These are phyloP conservation scores for Synchiropus splendidus DNA, from an alignment of 2,113 vertebrate species.

Conservation along the genomic window DNA sequence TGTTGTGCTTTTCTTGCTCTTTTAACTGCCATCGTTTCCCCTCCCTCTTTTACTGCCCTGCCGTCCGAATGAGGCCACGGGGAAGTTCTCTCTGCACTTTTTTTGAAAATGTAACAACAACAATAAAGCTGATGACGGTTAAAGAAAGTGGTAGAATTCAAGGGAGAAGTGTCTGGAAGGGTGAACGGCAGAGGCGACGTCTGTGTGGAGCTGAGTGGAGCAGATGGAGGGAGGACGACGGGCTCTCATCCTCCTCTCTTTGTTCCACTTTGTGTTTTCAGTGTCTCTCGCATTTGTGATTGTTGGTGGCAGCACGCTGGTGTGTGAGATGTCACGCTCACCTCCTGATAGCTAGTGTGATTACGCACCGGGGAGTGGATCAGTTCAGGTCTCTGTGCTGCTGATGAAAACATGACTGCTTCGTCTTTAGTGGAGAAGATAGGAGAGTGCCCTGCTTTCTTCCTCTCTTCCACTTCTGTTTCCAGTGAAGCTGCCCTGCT, in stretches of 20 bases:
- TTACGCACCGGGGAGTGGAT: too few relatives aligned
- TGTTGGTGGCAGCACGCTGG: constrained; percentile 21
- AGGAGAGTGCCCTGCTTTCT: too few relatives aligned
- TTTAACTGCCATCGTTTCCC: constrained; percentile 62
- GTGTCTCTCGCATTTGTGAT: background rate
- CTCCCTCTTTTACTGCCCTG: constrained; percentile 48
- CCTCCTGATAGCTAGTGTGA: constrained; percentile 11
- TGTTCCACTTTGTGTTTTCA: constrained; percentile 9
- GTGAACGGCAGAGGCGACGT: constrained; percentile 41
- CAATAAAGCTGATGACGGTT: constrained; percentile 46
- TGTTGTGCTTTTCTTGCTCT: constrained; percentile 49
- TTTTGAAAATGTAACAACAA: constrained; percentile 57
- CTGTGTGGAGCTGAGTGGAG: constrained; percentile 49
- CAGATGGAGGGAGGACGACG: constrained; percentile 53
- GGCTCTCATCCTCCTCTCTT: constrained; percentile 52
- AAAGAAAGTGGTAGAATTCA: constrained; percentile 39
- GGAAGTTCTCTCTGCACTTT: constrained; percentile 65
- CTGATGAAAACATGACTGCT: too few relatives aligned
- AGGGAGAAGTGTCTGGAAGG: constrained; percentile 50
- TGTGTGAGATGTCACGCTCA: constrained; percentile 40
- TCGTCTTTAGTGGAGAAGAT: too few relatives aligned
- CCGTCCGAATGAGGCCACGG: constrained; percentile 37
- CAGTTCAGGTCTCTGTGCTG: too few relatives aligned
- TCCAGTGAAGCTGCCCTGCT: too few relatives aligned
- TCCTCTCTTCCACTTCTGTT: too few relatives aligned